Evolutionary conservation across 2,113 vertebrate species (phyloP).

Genomic region (Hippocampus guttulatus): DNA sequence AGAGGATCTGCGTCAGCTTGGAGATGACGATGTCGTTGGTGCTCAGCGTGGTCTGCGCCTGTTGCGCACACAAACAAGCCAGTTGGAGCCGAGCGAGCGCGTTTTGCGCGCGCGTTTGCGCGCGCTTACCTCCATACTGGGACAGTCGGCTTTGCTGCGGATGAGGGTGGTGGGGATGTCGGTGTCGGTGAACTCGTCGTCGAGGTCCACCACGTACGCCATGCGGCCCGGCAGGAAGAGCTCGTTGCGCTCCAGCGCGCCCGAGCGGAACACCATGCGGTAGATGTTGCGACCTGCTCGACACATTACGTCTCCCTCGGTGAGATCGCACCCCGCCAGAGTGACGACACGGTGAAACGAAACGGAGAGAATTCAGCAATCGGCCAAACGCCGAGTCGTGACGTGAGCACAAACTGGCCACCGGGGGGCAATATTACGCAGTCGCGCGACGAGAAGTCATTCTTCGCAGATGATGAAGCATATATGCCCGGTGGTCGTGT

Average conservation of each 20-base stretch:
- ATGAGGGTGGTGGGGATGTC: slow-evolving; percentile 97
- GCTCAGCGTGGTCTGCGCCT: slow-evolving; percentile 97
- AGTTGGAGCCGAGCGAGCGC: too few relatives aligned
- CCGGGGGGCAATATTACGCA: too few relatives aligned
- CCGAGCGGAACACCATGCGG: slow-evolving; percentile 87
- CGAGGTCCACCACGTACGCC: slow-evolving; percentile 97
- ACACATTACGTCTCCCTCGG: not conserved
- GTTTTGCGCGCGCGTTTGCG: fast-evolving
- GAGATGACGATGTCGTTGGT: slow-evolving; percentile 99
- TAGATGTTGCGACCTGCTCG: slow-evolving; percentile 86
- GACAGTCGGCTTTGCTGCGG: slow-evolving; percentile 97
- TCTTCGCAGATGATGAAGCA: too few relatives aligned
- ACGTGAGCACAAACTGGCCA: too few relatives aligned
- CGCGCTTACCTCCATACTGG: slow-evolving; percentile 89
- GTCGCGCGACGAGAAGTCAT: too few relatives aligned
- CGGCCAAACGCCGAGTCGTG: too few relatives aligned
- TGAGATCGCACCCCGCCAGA: too few relatives aligned
- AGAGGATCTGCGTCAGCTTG: slow-evolving; percentile 96
- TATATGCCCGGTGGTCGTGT: too few relatives aligned
- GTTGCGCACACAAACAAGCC: slow-evolving; percentile 2
- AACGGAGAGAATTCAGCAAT: too few relatives aligned
- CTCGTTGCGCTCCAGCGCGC: slow-evolving; percentile 86
- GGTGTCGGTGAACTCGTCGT: slow-evolving; percentile 93
- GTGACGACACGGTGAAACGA: too few relatives aligned
- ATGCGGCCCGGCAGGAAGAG: slow-evolving; percentile 92